Evolutionary conservation across 2,888 invertebrate species (phyloP), one percentile per base, ranked within the genome.

Genomic region (Limenitis arthemis): DNA sequence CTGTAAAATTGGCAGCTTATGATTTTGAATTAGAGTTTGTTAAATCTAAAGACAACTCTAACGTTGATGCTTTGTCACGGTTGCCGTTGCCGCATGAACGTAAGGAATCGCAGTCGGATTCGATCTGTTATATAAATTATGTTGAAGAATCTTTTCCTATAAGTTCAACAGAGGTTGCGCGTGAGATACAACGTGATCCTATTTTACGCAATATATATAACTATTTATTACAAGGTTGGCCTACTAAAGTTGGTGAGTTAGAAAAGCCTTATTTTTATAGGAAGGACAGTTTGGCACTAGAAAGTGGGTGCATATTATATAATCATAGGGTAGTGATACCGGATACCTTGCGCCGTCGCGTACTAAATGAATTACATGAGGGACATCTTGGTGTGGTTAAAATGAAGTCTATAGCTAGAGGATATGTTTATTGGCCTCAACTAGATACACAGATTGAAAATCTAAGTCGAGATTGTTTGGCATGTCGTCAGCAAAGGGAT

Each of bases 1-100:
- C 70, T 32, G 47, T 62, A 31, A 51, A 62, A 1, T 53, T 78
- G 8, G 62, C 70, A 6, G 70, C 60, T 6, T 78, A 75, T 55
- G 58, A 68, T 46, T 63, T 56, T 52, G 38, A 38, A 12, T 52
- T 64, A 1, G 55, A 55, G 44, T 64, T 53, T 49, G 58, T 65
- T 4, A 41, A 51, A 7, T 53, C 59, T 0, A 44, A 32, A 6
- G 43, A 56, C 28, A 61, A 63, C 36, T n/a, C 53, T 59, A 11
- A 58, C n/a, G 63, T 62, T 4, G 62, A 65, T 34, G 58, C 58
- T 4, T 44, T 61, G 12, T 62, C 61, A 5, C 52, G 62, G 5
- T 39, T 61, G 5, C 61, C 60, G 5, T 11, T 60, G n/a, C 44
- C 53, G 7, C 34, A 39, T 37, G 39, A 48, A 40, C 39, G 47